Conservation (phyloP, 2,113 vertebrate genomes). For the Labrus mixtus region DNA sequence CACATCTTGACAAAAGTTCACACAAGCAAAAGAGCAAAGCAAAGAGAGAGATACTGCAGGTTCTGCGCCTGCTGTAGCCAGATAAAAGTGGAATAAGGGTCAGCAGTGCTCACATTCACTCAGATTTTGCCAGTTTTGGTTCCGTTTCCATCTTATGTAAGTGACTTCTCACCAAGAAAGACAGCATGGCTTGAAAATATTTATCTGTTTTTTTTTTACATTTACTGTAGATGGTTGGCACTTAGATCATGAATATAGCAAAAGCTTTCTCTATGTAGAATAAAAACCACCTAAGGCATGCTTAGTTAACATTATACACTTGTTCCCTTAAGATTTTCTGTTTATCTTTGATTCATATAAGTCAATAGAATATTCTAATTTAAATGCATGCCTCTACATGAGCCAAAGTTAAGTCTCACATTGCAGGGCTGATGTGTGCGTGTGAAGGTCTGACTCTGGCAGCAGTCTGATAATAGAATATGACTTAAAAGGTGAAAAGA, state of each 20-base stretch:
- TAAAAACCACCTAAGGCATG: slow-evolving; percentile 39
- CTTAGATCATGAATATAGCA: neutral
- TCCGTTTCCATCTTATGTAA: slow-evolving; percentile 39
- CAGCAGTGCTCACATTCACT: slow-evolving; percentile 29
- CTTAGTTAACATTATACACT: slow-evolving; percentile 45
- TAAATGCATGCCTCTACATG: slow-evolving; percentile 12
- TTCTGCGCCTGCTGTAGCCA: slow-evolving; percentile 44
- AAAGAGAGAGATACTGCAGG: slow-evolving; percentile 59
- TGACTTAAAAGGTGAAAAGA: slow-evolving; percentile 75
- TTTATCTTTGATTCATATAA: slow-evolving; percentile 61
- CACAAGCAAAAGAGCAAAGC: slow-evolving; percentile 52
- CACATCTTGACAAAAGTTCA: slow-evolving; percentile 61
- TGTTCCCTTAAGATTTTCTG: slow-evolving; percentile 25
- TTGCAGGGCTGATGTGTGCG: neutral
- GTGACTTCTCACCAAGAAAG: slow-evolving; percentile 38
- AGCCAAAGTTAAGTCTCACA: slow-evolving; percentile 32
- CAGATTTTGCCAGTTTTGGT: slow-evolving; percentile 36
- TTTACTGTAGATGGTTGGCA: no score
- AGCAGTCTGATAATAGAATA: slow-evolving; percentile 62
- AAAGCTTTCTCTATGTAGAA: neutral
- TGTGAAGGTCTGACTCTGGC: slow-evolving; percentile 6
- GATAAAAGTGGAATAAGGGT: slow-evolving; percentile 51
- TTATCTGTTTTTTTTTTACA: no score
- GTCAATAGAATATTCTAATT: slow-evolving; percentile 40
- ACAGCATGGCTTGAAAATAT: neutral